Conservation (phyloP, 2,797 vertebrate species). For the Chrosomus eos region DNA sequence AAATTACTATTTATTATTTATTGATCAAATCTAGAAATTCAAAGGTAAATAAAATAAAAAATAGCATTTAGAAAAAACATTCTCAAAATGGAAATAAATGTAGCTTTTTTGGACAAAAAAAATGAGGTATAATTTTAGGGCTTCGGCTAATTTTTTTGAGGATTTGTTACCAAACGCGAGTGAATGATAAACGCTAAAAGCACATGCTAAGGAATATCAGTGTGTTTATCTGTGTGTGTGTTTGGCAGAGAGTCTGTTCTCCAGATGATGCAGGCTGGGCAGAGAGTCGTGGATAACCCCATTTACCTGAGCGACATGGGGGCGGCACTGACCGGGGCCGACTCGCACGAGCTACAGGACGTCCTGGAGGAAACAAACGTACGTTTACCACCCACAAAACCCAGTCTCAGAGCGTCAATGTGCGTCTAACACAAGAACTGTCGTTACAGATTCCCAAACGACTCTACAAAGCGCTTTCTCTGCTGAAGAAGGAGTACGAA, state of each 20-base stretch:
- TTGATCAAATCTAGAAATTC: too few species aligned
- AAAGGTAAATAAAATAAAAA: too few species aligned
- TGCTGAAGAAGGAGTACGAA: slow-evolving; percentile 97
- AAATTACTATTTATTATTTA: too few species aligned
- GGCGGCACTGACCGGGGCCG: slow-evolving; percentile 93
- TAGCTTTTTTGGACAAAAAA: too few species aligned
- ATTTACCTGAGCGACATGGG: slow-evolving; percentile 99
- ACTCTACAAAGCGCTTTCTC: slow-evolving; percentile 95
- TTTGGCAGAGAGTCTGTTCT: slow-evolving; percentile 90
- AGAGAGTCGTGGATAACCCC: slow-evolving; percentile 97
- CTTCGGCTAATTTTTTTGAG: too few species aligned
- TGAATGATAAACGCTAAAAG: too few species aligned
- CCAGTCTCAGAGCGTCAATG: background rate
- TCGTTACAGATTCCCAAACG: slow-evolving; percentile 90
- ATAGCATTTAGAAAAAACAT: too few species aligned
- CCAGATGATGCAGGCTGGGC: slow-evolving; percentile 99
- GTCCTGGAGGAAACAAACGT: slow-evolving; percentile 94
- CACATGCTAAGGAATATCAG: background rate
- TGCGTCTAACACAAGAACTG: background rate
- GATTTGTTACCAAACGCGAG: too few species aligned
- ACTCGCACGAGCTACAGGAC: slow-evolving; percentile 94
- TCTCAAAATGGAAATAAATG: too few species aligned
- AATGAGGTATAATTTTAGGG: too few species aligned
- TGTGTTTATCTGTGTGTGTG: background rate
- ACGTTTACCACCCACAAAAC: slow-evolving; percentile 61